These are phyloP conservation scores for Merodon equestris DNA, from an alignment of 2,888 invertebrate genomes.

Conservation along the genomic window DNA sequence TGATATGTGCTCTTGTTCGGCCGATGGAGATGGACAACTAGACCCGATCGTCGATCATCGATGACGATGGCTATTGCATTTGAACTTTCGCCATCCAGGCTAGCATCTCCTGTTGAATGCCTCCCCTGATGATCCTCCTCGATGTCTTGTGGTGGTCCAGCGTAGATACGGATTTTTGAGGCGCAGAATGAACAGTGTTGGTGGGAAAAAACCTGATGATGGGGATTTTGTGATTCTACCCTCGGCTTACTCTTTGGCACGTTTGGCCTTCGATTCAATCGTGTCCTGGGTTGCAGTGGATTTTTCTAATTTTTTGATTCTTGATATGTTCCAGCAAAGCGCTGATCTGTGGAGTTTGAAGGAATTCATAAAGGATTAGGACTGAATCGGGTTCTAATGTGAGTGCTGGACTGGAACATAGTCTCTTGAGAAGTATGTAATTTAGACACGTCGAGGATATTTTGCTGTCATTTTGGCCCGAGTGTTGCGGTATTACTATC, in stretches of 20 bases:
- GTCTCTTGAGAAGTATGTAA: slow-evolving; percentile 72
- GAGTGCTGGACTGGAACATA: slow-evolving; percentile 74
- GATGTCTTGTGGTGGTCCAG: slow-evolving; percentile 73
- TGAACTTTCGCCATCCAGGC: slow-evolving; percentile 71
- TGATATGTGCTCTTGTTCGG: slow-evolving; percentile 33
- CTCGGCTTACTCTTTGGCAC: slow-evolving; percentile 72
- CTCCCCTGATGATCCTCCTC: slow-evolving; percentile 84
- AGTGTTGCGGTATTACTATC: too few species aligned
- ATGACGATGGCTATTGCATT: slow-evolving; percentile 49
- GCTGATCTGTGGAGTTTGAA: slow-evolving; percentile 89
- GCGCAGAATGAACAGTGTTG: slow-evolving; percentile 19
- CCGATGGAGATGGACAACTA: slow-evolving; percentile 23
- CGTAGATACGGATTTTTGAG: slow-evolving; percentile 29
- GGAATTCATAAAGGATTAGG: slow-evolving; percentile 86
- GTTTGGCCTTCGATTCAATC: slow-evolving; percentile 76
- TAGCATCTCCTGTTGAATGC: slow-evolving; percentile 83
- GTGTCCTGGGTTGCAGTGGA: slow-evolving; percentile 73
- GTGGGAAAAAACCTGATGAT: slow-evolving; percentile 40
- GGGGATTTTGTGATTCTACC: slow-evolving; percentile 50
- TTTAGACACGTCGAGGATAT: too few species aligned
- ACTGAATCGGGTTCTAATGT: slow-evolving; percentile 70
- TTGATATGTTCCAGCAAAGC: slow-evolving; percentile 80
- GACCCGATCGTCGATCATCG: slow-evolving; percentile 43
- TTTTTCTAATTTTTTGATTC: slow-evolving; percentile 67
- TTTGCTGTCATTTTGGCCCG: too few species aligned